Evolutionary conservation across 2,888 invertebrate genomes (phyloP).

Genomic region (Conistra vaccinii): DNA sequence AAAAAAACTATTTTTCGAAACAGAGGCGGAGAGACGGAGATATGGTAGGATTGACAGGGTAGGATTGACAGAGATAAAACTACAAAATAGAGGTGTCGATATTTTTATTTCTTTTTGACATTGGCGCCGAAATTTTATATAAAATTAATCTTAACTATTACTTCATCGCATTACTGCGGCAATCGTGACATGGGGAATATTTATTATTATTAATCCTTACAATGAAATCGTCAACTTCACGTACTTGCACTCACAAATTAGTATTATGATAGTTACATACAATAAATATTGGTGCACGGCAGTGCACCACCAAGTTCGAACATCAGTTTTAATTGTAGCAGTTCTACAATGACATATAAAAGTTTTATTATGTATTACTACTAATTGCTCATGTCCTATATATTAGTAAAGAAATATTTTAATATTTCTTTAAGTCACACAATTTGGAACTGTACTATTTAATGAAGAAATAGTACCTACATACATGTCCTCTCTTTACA

Average conservation of each 20-base stretch:
- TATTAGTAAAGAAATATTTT: slow-evolving; percentile 29
- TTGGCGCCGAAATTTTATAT: slow-evolving; percentile 29
- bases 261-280: slow-evolving; percentile 7
- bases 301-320: slow-evolving; percentile 23
- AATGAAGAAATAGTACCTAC: not conserved
- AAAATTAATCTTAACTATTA: slow-evolving; percentile 56
- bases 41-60: not conserved
- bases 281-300: slow-evolving; percentile 19
- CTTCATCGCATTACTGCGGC: slow-evolving; percentile 28
- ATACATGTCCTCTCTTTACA: not conserved
- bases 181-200: slow-evolving; percentile 17
- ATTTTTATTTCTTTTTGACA: slow-evolving; percentile 46
- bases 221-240: slow-evolving; percentile 11
- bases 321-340: slow-evolving; percentile 17
- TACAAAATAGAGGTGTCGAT: slow-evolving; percentile 52
- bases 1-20: not conserved
- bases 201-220: slow-evolving; percentile 25
- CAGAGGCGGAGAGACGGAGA: too few species aligned
- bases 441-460: not conserved
- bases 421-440: slow-evolving; percentile 27
- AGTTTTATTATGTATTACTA: slow-evolving; percentile 29
- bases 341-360: slow-evolving; percentile 21
- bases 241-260: slow-evolving; percentile 14
- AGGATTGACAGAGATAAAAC: slow-evolving; percentile 23
- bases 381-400: slow-evolving; percentile 46